A percentile compares a stretch with the other conserved stretches of the same genome.
phyloP scores from a whole-genome alignment of 2,888 invertebrate species.

The Drosophila stalkeri region DNA sequence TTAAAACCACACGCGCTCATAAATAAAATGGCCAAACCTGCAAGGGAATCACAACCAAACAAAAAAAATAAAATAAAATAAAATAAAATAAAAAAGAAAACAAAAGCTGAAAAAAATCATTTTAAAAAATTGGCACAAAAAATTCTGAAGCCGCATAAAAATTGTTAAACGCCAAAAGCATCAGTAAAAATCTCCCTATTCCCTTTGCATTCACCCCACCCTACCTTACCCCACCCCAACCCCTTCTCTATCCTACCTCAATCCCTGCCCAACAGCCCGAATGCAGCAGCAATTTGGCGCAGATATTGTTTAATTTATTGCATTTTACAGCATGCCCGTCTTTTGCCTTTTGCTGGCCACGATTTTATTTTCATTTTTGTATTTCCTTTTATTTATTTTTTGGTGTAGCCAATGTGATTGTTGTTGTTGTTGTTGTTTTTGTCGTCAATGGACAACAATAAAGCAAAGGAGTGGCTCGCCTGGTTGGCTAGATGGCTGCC shows the following conservation, averaged over 20 bases:
- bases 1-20: conserved; percentile 64
- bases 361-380: conserved; percentile 13
- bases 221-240: background rate
- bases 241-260: too few species aligned
- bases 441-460: conserved; percentile 77
- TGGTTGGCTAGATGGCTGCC: conserved; percentile 61
- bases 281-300: conserved; percentile 79
- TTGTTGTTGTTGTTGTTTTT: conserved; percentile 39
- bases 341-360: conserved; percentile 58
- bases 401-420: conserved; percentile 19
- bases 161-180: conserved; percentile 76
- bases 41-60: conserved; percentile 32
- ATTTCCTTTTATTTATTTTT: conserved; percentile 3
- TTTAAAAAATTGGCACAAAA: conserved; percentile 56
- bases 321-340: conserved; percentile 75
- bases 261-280: conserved; percentile 49
- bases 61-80: conserved; percentile 8
- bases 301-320: conserved; percentile 81
- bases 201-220: background rate
- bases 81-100: conserved; percentile 17
- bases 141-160: conserved; percentile 67
- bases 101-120: conserved; percentile 34
- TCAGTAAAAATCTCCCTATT: conserved; percentile 60
- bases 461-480: conserved; percentile 70
- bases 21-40: conserved; percentile 58